phyloP scores from a whole-genome alignment of 92 coral and sea anemone species.

The Epizoanthus ramosus region DNA sequence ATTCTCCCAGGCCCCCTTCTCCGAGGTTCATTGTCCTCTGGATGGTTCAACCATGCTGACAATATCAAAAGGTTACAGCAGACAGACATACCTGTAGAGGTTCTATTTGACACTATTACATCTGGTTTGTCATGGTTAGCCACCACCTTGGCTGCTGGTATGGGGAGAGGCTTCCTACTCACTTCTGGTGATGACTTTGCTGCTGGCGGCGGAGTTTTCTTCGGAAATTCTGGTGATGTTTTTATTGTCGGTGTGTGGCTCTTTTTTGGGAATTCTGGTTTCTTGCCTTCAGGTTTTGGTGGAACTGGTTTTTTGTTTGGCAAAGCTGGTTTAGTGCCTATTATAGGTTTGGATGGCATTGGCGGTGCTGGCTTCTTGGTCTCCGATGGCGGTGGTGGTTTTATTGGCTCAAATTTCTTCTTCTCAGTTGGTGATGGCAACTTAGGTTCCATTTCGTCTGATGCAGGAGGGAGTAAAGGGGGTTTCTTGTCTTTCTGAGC shows the following conservation, averaged over 20 bases:
- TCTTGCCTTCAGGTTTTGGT: slow-evolving; percentile 52
- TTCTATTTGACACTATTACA: not conserved
- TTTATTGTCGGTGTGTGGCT: not conserved
- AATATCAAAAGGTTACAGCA: no score
- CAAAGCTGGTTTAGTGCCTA: slow-evolving; percentile 52
- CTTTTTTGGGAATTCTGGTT: slow-evolving; percentile 47
- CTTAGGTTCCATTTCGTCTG: slow-evolving; percentile 33
- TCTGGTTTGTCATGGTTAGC: not conserved
- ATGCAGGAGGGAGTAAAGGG: slow-evolving; percentile 30
- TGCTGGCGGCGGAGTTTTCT: not conserved
- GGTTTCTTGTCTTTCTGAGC: slow-evolving; percentile 36
- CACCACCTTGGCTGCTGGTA: slow-evolving; percentile 26
- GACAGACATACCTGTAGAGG: slow-evolving; percentile 3
- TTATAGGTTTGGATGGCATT: slow-evolving; percentile 45
- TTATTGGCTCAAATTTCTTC: slow-evolving; percentile 9
- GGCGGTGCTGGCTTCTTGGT: slow-evolving; percentile 68
- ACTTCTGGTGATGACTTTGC: not conserved
- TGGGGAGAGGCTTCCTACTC: slow-evolving; percentile 25
- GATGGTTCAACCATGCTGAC: no score
- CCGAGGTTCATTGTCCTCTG: no score
- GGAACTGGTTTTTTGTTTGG: slow-evolving; percentile 59
- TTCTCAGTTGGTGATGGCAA: slow-evolving; percentile 25
- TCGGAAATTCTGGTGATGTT: not conserved
- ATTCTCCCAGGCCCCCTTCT: no score
- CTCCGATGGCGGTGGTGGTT: slow-evolving; percentile 44